phyloP scores from a whole-genome alignment of 2,888 invertebrate species.

The Epirrhoe alternata region DNA sequence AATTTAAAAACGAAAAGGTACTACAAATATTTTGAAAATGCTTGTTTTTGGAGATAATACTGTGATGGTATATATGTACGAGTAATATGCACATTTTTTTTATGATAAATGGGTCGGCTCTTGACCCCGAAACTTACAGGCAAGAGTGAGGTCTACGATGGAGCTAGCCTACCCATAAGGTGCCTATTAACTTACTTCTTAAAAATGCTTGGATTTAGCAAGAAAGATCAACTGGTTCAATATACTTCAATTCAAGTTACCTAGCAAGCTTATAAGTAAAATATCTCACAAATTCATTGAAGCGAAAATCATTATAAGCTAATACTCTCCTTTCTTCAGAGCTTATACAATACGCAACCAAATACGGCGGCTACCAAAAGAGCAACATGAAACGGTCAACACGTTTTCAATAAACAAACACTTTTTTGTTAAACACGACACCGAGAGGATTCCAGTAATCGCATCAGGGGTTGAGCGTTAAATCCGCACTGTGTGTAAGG shows the following conservation, averaged over 20 bases:
- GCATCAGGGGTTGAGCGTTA: constrained; percentile 47
- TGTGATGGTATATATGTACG: too few relatives aligned
- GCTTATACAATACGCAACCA: background rate
- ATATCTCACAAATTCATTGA: background rate
- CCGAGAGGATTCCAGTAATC: constrained; percentile 50
- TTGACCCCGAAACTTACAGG: too few relatives aligned
- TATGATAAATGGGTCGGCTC: too few relatives aligned
- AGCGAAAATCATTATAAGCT: background rate
- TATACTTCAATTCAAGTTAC: background rate
- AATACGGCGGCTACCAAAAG: constrained; percentile 18
- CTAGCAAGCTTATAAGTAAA: background rate
- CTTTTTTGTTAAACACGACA: constrained; percentile 47
- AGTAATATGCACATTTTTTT: too few relatives aligned
- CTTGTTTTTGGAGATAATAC: too few relatives aligned
- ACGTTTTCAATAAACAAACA: constrained; percentile 45
- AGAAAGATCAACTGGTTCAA: background rate
- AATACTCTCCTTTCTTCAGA: background rate
- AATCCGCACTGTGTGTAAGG: constrained; percentile 45
- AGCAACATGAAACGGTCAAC: constrained; percentile 39
- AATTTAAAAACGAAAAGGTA: too few relatives aligned
- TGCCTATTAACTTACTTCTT: too few relatives aligned
- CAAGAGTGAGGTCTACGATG: too few relatives aligned
- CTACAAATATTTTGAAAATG: too few relatives aligned
- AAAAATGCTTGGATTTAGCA: too few relatives aligned
- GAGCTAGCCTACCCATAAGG: too few relatives aligned